Evolutionary conservation across 2,888 invertebrate genomes (phyloP), one percentile per base, ranked within the genome.

Genomic region (Eupithecia dodoneata): DNA sequence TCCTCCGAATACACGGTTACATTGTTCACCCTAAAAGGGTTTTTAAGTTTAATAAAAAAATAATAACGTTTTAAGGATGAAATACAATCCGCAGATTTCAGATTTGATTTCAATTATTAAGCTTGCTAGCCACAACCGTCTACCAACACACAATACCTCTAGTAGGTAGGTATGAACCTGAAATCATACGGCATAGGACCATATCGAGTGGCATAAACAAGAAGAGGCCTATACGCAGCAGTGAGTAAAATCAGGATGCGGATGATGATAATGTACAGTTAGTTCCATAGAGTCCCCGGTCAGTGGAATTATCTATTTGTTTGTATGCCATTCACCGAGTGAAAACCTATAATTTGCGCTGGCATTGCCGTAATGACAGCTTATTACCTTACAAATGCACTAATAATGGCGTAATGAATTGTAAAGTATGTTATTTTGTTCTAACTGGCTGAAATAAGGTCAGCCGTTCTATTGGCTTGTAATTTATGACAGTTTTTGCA

Each of bases 271-370:
- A n/a, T 10, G n/a, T 47, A 70, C 70, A n/a, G 47, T 45, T 18
- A 69, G n/a, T 47, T 47, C 70, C 70, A 70, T 70, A 70, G 45
- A 45, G 72, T 63, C 72, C 45, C 63, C 72, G 70, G 42, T 65
- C 47, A 41, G n/a, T 12, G 13, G 72, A 44, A 15, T n/a, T 67
- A 67, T 41, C 13, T 66, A 30, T 71, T 69, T 77, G 71, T 66
- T 65, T 73, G 42, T 47, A 70, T 63, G 73, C 74, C 76, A 76
- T 74, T 74, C 78, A 70, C 71, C 70, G 63, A 72, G 69, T 76
- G 79, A 79, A 79, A 81, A 80, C 79, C 52, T 80, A 77, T 76
- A 81, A 82, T 82, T 80, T 80, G 73, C 75, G 67, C 66, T 78
- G 76, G 72, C 73, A 80, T 71, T 76, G 70, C 73, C 30, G 73